phyloP scores from a whole-genome alignment of 2,113 vertebrate genomes.

The Tauraco erythrolophus region DNA sequence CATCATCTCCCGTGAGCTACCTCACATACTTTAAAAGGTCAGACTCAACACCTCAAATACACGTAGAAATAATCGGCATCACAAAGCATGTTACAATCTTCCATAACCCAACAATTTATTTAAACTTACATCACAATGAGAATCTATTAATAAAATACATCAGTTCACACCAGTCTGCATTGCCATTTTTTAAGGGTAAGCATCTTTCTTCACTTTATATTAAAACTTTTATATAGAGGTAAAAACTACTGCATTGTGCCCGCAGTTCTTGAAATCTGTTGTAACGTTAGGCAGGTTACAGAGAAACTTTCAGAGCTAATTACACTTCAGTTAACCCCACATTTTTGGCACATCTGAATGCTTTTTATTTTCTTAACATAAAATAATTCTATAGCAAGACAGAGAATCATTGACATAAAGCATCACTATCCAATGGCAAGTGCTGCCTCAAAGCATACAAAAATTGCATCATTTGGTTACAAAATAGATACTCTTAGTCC shows the following conservation, averaged over 20 bases:
- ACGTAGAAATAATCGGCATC: background rate
- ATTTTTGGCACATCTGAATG: constrained; percentile 69
- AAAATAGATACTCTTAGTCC: constrained; percentile 47
- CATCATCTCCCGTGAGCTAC: background rate
- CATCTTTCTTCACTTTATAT: constrained; percentile 67
- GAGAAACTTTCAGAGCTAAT: constrained; percentile 49
- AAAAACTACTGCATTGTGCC: constrained; percentile 57
- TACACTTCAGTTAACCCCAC: constrained; percentile 51
- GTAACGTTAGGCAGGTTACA: constrained; percentile 50
- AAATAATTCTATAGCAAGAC: constrained; percentile 46
- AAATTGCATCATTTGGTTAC: constrained; percentile 55
- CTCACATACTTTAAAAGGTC: fast-evolving
- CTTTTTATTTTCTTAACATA: constrained; percentile 39
- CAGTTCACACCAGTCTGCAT: constrained; percentile 67
- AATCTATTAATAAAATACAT: constrained; percentile 73
- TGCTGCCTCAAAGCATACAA: constrained; percentile 62
- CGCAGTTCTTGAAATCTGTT: constrained; percentile 35
- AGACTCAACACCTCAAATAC: background rate
- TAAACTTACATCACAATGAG: constrained; percentile 76
- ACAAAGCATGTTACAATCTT: constrained; percentile 41
- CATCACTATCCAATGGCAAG: constrained; percentile 36
- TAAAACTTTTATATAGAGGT: constrained; percentile 54
- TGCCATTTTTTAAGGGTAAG: constrained; percentile 61
- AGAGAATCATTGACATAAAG: constrained; percentile 54
- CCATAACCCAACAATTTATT: constrained; percentile 78